Evolutionary conservation across 1,140 invertebrate genomes (phyloP).

Genomic region (Tetranychus urticae): DNA sequence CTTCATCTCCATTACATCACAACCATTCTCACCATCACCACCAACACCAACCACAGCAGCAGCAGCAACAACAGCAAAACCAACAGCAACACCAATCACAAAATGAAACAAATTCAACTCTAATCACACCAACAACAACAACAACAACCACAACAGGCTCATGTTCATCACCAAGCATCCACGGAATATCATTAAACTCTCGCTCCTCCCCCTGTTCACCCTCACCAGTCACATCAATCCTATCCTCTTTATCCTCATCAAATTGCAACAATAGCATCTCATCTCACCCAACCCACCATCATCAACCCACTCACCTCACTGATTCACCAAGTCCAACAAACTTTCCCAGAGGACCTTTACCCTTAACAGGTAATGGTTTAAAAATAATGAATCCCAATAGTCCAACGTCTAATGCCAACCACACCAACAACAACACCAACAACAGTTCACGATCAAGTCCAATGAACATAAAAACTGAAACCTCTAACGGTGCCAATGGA

Average conservation of each 20-base stretch:
- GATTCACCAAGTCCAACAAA: too few species aligned
- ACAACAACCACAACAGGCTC: slow-evolving; percentile 1
- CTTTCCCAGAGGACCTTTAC: too few species aligned
- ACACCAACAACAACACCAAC: not conserved
- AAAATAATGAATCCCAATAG: too few species aligned
- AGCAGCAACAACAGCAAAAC: too few species aligned
- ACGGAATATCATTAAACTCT: not conserved
- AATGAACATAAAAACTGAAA: not conserved
- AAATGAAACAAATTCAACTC: slow-evolving; percentile 1
- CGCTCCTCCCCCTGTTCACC: not conserved
- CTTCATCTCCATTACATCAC: too few species aligned
- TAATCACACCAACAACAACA: slow-evolving; percentile 6
- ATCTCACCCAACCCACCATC: too few species aligned
- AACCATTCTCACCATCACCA: too few species aligned
- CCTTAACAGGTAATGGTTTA: too few species aligned
- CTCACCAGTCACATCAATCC: not conserved
- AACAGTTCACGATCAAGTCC: not conserved
- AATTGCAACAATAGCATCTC: not conserved
- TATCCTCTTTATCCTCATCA: not conserved
- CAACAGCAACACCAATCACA: too few species aligned
- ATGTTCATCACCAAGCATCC: not conserved
- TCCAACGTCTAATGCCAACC: too few species aligned
- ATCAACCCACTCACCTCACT: too few species aligned
- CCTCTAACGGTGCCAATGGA: not conserved
- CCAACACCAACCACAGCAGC: too few species aligned